Evolutionary conservation across 2,797 vertebrate genomes (phyloP).

Genomic region (Thalassophryne amazonica): DNA sequence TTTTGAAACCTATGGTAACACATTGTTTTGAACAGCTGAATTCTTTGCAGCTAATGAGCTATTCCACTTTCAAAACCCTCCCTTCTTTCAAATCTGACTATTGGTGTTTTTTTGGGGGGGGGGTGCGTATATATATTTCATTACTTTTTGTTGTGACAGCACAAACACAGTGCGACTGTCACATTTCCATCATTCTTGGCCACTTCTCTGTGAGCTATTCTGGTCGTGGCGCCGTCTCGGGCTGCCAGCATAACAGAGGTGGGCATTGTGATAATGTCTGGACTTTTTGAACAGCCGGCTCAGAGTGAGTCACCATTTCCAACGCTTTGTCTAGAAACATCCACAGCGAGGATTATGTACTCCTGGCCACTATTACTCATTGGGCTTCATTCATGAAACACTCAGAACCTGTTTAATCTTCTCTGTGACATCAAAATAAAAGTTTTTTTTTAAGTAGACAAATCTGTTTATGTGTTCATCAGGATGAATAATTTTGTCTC

Average conservation of each 20-base stretch:
- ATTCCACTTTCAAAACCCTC: slow-evolving; percentile 32
- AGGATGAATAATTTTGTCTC: too few species aligned
- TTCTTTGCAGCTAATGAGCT: slow-evolving; percentile 55
- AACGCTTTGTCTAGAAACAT: slow-evolving; percentile 30
- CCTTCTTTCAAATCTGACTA: slow-evolving; percentile 25
- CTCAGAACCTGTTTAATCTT: too few species aligned
- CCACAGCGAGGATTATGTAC: not conserved
- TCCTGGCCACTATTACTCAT: slow-evolving; percentile 9
- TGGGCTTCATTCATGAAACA: too few species aligned
- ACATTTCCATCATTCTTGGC: slow-evolving; percentile 50
- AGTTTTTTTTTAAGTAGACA: too few species aligned
- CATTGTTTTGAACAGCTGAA: slow-evolving; percentile 55
- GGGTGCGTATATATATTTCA: slow-evolving; percentile 27
- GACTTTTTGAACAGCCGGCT: slow-evolving; percentile 37
- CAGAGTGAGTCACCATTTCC: slow-evolving; percentile 43
- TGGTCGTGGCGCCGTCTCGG: slow-evolving; percentile 22
- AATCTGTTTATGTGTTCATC: too few species aligned
- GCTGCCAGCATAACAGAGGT: slow-evolving; percentile 53
- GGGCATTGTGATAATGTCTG: slow-evolving; percentile 51
- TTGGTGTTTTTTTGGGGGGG: slow-evolving; percentile 35
- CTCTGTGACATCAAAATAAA: too few species aligned
- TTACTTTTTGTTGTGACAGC: slow-evolving; percentile 33
- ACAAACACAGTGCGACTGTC: slow-evolving; percentile 30
- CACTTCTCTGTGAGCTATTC: slow-evolving; percentile 50
- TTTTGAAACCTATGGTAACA: slow-evolving; percentile 48